Evolutionary conservation across 2,113 vertebrate species (phyloP).

Genomic region (Conger conger): DNA sequence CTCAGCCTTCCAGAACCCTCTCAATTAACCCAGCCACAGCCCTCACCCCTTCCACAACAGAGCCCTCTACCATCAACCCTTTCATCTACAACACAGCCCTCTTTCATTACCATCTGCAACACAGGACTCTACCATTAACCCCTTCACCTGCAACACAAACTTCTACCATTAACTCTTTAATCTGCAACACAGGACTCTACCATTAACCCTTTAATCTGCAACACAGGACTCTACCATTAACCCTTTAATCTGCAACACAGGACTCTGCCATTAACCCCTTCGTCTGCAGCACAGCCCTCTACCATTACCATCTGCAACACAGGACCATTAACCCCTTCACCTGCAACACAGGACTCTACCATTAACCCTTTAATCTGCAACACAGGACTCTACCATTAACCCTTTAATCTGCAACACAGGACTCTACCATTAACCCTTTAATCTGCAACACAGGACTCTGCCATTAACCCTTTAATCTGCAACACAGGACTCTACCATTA

Average conservation of each 20-base stretch:
- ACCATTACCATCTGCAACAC: not conserved
- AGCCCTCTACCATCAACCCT: constrained; percentile 31
- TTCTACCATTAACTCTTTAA: not conserved
- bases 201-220: not conserved
- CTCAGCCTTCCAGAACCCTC: constrained; percentile 14
- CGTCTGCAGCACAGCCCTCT: too few relatives aligned
- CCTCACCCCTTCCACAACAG: not conserved
- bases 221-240: too few relatives aligned
- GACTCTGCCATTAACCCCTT: not conserved
- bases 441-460: not conserved
- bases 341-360: not conserved
- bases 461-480: not conserved
- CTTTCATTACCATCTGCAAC: not conserved
- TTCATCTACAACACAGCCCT: not conserved
- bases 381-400: not conserved
- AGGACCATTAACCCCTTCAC: not conserved
- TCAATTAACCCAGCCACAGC: constrained; percentile 33
- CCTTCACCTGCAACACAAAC: not conserved
- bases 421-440: not conserved
- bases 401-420: not conserved
- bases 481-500: not conserved
- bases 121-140: not conserved
- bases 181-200: not conserved
- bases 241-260: not conserved
- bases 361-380: too few relatives aligned